Evolutionary conservation across 37 sponge, comb jelly and placozoan genomes (phyloP).

Genomic region (Cladorhizidae sp.): DNA sequence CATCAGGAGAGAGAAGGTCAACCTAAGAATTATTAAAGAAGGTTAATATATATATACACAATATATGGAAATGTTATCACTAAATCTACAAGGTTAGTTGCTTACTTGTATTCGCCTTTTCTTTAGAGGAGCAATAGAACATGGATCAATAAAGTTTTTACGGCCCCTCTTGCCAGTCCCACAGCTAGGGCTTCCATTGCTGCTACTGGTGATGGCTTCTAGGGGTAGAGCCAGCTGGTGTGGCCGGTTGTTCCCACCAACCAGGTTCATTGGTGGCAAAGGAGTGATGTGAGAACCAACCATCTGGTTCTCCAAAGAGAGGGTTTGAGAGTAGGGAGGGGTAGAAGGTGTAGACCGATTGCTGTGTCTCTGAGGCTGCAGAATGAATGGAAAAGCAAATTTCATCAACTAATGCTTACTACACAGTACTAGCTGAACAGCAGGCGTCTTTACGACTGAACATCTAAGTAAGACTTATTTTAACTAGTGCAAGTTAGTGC

Average conservation of each 20-base stretch:
- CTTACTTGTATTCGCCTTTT: slow-evolving; percentile 79
- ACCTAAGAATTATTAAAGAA: slow-evolving; percentile 22
- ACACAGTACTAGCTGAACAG: too few relatives aligned
- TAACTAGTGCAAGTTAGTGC: too few relatives aligned
- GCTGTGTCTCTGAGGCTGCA: not conserved
- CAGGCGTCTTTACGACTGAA: too few relatives aligned
- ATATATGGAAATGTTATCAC: not conserved
- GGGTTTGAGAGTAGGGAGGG: slow-evolving; percentile 60
- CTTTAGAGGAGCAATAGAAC: slow-evolving; percentile 76
- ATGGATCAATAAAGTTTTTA: slow-evolving; percentile 58
- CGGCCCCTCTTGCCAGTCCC: slow-evolving; percentile 36
- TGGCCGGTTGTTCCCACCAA: slow-evolving; percentile 19
- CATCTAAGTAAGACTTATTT: too few relatives aligned
- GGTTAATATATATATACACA: not conserved
- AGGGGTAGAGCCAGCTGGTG: not conserved
- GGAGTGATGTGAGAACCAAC: slow-evolving; percentile 12
- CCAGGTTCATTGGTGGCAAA: not conserved
- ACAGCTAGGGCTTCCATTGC: too few relatives aligned
- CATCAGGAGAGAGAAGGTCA: slow-evolving; percentile 61
- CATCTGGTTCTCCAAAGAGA: slow-evolving; percentile 66
- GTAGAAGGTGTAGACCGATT: slow-evolving; percentile 38
- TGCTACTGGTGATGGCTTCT: not conserved
- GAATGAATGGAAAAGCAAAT: too few relatives aligned
- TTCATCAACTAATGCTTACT: too few relatives aligned
- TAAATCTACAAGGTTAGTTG: not conserved